phyloP scores from a whole-genome alignment of 2,797 vertebrate genomes.

The Hemibagrus guttatus region DNA sequence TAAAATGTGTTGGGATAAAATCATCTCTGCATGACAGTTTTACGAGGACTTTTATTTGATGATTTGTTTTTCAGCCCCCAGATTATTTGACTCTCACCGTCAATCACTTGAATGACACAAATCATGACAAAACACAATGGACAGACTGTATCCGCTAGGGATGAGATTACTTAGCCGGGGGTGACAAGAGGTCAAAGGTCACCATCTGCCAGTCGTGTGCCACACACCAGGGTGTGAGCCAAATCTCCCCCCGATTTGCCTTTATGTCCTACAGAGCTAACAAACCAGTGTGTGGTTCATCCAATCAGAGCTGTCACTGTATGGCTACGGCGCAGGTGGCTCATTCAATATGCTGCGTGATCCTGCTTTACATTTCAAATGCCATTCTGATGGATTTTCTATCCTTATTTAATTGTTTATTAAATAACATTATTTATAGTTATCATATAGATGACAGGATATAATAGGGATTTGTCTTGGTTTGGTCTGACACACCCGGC shows the following conservation, averaged over 20 bases:
- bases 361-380: conserved; percentile 4
- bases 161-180: conserved; percentile 20
- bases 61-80: not conserved
- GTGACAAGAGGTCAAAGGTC: conserved; percentile 51
- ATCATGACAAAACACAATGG: not conserved
- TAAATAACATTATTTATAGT: conserved; percentile 1
- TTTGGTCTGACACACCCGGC: conserved; percentile 1
- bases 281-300: conserved; percentile 2
- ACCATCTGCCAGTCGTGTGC: conserved; percentile 58
- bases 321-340: conserved; percentile 34
- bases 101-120: not conserved
- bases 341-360: conserved; percentile 16
- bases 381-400: not conserved
- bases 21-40: not conserved
- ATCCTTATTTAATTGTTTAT: conserved; percentile 13
- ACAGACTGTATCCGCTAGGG: conserved; percentile 20
- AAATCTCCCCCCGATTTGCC: conserved; percentile 19
- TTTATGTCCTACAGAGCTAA: conserved; percentile 27
- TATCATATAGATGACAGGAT: conserved; percentile 6
- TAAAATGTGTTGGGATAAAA: not conserved
- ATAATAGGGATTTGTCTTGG: not conserved
- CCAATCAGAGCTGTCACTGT: conserved; percentile 35
- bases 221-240: conserved; percentile 37
- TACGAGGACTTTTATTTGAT: not conserved
- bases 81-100: not conserved